Conservation (phyloP, 2,797 vertebrate species). For the Oryzias sinensis region DNA sequence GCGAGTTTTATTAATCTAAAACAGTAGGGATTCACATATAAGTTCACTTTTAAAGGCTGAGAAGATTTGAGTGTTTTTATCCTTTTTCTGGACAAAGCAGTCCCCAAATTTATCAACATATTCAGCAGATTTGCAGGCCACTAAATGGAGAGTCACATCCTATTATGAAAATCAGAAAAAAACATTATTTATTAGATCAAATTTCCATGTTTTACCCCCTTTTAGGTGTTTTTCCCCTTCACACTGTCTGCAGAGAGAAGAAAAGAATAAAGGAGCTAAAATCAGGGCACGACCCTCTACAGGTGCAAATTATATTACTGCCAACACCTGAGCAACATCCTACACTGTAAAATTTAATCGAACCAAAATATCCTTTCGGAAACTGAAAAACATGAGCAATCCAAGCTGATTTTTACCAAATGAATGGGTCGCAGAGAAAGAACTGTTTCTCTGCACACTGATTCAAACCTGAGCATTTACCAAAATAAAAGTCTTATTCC, state of each 20-base stretch:
- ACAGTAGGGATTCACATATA: background rate
- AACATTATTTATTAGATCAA: constrained; percentile 30
- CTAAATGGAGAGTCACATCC: constrained; percentile 37
- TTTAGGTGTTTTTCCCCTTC: constrained; percentile 1
- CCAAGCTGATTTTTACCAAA: background rate
- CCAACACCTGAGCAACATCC: constrained; percentile 3
- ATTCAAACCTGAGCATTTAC: constrained; percentile 9
- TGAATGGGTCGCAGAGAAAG: constrained; percentile 14
- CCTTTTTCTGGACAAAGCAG: constrained; percentile 8
- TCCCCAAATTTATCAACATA: constrained; percentile 21
- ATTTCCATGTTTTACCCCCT: constrained; percentile 42
- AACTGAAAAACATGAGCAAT: constrained; percentile 13
- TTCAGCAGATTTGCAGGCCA: constrained; percentile 28
- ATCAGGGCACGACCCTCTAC: constrained; percentile 18
- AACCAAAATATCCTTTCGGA: constrained; percentile 35
- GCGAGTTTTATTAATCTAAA: background rate
- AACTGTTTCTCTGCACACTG: background rate
- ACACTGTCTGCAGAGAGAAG: constrained; percentile 4
- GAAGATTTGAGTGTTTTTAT: background rate
- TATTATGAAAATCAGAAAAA: constrained; percentile 32
- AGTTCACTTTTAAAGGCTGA: background rate
- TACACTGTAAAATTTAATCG: background rate
- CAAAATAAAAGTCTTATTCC: constrained; percentile 26
- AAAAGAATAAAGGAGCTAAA: constrained; percentile 9
- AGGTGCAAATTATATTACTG: constrained; percentile 36